phyloP scores from a whole-genome alignment of 2,113 vertebrate species.

The Limnothrissa miodon region DNA sequence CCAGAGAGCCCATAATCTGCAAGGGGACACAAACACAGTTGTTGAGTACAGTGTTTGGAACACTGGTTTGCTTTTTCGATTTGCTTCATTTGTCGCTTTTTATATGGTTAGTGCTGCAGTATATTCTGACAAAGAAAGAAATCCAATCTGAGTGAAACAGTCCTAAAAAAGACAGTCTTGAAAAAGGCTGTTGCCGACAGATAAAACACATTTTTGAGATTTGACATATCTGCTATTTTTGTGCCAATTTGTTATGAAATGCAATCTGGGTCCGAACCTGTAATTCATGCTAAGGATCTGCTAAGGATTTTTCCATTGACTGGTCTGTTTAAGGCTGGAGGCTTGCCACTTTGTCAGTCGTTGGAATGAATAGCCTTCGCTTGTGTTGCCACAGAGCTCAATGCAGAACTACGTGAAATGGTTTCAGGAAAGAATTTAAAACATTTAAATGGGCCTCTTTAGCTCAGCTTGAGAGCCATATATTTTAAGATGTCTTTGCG shows the following conservation, averaged over 20 bases:
- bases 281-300: neutral
- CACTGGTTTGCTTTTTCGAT: neutral
- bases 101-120: too few species aligned
- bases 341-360: neutral
- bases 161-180: too few species aligned
- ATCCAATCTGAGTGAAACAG: too few species aligned
- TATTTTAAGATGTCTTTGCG: neutral
- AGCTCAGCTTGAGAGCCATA: neutral
- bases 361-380: neutral
- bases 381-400: neutral
- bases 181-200: neutral
- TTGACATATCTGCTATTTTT: neutral
- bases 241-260: neutral
- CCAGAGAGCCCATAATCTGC: constrained; percentile 85
- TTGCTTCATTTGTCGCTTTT: too few species aligned
- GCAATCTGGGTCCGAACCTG: neutral
- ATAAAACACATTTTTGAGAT: neutral
- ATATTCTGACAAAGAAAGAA: neutral
- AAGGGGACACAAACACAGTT: constrained; percentile 18
- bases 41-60: neutral
- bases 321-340: neutral
- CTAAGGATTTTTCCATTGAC: constrained; percentile 16
- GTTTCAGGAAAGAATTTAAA: constrained; percentile 15
- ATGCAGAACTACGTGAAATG: neutral
- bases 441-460: neutral